Evolutionary conservation across 1,140 invertebrate species (phyloP).

Genomic region (Drosophila kohkoa): DNA sequence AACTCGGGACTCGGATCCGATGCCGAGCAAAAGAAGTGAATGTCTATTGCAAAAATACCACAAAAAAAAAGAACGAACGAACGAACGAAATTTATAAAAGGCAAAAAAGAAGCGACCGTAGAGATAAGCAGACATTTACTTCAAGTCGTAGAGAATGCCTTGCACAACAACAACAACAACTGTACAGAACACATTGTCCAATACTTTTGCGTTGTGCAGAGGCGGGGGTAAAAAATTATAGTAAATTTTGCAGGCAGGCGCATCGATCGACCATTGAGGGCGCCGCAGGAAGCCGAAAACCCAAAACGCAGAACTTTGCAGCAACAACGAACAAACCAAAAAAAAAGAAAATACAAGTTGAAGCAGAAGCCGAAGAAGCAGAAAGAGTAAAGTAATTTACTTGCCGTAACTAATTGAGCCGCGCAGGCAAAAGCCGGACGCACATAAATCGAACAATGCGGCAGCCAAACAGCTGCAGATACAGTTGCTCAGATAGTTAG

Average conservation of each 20-base stretch:
- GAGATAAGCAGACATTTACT: constrained; percentile 39
- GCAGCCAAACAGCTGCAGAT: constrained; percentile 26
- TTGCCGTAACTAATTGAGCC: constrained; percentile 79
- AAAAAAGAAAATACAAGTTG: background rate
- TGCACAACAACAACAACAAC: constrained; percentile 18
- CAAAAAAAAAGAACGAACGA: constrained; percentile 4
- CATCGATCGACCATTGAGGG: constrained; percentile 11
- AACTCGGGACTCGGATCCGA: constrained; percentile 30
- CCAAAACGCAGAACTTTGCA: constrained; percentile 37
- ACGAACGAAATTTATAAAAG: background rate
- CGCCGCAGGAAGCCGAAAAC: constrained; percentile 54
- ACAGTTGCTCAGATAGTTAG: constrained; percentile 24
- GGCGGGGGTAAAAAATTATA: constrained; percentile 41
- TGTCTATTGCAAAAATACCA: constrained; percentile 43
- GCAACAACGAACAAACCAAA: constrained; percentile 7
- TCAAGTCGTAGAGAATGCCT: constrained; percentile 24
- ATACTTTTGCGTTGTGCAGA: background rate
- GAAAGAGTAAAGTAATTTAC: constrained; percentile 67
- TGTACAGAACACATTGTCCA: constrained; percentile 22
- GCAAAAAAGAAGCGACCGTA: background rate
- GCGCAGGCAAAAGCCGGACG: constrained; percentile 47
- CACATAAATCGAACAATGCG: constrained; percentile 69
- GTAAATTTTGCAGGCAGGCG: constrained; percentile 37
- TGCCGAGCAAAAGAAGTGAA: constrained; percentile 13
- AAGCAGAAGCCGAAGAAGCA: constrained; percentile 2